phyloP scores from a whole-genome alignment of 2,888 invertebrate species.

The Augochlorella aurata region DNA sequence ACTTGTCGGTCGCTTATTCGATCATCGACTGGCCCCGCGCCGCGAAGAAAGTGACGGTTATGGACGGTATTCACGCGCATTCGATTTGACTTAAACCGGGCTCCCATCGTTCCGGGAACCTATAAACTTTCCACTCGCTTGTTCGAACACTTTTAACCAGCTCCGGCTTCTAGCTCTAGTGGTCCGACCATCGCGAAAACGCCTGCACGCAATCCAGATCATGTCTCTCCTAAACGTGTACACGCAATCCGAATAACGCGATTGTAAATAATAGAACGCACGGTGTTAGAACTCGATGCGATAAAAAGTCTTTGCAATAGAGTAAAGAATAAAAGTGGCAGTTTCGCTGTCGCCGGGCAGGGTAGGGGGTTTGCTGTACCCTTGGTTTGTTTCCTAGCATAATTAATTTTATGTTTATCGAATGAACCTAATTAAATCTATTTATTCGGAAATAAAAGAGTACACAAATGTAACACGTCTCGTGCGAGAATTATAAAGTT shows the following conservation, averaged over 20 bases:
- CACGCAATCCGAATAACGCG: not conserved
- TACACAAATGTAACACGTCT: too few relatives aligned
- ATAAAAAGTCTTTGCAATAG: not conserved
- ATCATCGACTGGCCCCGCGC: conserved; percentile 52
- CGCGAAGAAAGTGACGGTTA: conserved; percentile 66
- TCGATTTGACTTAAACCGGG: conserved; percentile 60
- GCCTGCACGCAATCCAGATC: not conserved
- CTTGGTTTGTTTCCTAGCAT: too few relatives aligned
- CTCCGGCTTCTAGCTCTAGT: not conserved
- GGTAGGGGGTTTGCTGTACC: too few relatives aligned
- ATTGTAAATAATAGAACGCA: not conserved
- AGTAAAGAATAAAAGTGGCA: not conserved
- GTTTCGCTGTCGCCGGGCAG: too few relatives aligned
- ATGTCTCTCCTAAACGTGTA: not conserved
- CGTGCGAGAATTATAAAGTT: too few relatives aligned
- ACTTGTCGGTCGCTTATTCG: conserved; percentile 55
- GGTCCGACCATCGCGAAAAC: conserved; percentile 17
- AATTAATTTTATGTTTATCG: too few relatives aligned
- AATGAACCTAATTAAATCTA: too few relatives aligned
- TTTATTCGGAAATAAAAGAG: too few relatives aligned
- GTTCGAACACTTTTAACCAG: conserved; percentile 15
- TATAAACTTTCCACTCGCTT: conserved; percentile 53
- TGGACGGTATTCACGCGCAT: conserved; percentile 57
- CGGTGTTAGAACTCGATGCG: not conserved
- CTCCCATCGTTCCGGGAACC: conserved; percentile 59